Conservation (phyloP, 1,140 invertebrate genomes). For the Battus philenor region DNA sequence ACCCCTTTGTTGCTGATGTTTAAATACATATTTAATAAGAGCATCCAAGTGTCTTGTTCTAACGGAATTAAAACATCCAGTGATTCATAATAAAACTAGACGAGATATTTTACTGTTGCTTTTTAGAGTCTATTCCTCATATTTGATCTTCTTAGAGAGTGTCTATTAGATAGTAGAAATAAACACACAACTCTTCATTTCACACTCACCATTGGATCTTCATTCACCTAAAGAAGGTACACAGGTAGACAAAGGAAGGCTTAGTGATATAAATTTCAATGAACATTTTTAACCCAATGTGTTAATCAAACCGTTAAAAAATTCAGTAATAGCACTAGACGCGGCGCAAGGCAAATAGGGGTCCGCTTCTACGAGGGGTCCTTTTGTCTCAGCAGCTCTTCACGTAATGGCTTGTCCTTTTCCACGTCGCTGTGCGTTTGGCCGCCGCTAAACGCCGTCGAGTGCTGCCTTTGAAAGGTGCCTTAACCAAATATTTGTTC, state of each 20-base stretch:
- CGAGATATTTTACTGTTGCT: neutral
- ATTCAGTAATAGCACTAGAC: conserved; percentile 1
- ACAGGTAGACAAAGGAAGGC: too few relatives aligned
- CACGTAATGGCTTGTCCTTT: conserved; percentile 7
- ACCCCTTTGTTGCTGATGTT: neutral
- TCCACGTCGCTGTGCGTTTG: conserved; percentile 15
- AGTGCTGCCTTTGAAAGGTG: conserved; percentile 8
- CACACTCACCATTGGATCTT: too few relatives aligned
- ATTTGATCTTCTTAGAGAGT: too few relatives aligned
- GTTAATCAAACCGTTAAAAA: conserved; percentile 3
- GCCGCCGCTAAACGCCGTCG: neutral
- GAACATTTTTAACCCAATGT: too few relatives aligned
- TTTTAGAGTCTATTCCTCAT: too few relatives aligned
- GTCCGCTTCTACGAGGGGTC: conserved; percentile 13
- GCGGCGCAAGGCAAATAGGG: conserved; percentile 16
- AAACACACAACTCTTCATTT: too few relatives aligned
- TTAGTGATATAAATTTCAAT: too few relatives aligned
- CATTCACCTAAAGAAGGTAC: too few relatives aligned
- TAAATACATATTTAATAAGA: neutral
- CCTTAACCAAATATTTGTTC: conserved; percentile 5
- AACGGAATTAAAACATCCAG: too few relatives aligned
- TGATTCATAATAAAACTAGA: neutral
- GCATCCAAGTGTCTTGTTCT: too few relatives aligned
- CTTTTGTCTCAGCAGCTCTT: conserved; percentile 15
- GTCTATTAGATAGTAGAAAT: too few relatives aligned